Conservation (phyloP, 2,797 vertebrate genomes). For the Podargus strigoides region DNA sequence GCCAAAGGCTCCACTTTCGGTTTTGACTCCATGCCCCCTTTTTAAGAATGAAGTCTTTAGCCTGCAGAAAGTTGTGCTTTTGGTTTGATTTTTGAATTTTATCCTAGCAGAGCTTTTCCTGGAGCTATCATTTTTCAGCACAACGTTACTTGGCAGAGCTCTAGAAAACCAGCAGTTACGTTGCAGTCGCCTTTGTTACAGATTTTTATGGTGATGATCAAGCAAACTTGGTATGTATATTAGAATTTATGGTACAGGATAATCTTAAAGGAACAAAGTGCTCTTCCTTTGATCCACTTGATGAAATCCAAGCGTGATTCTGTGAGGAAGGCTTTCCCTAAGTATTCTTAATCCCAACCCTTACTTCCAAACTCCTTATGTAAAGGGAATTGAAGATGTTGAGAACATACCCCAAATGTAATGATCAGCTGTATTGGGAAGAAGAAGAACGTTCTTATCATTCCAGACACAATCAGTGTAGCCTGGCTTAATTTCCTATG, state of each 20-base stretch:
- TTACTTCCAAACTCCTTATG: not conserved
- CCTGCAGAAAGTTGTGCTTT: not conserved
- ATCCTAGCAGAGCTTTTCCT: not conserved
- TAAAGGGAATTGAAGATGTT: not conserved
- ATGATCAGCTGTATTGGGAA: not conserved
- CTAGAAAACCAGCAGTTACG: not conserved
- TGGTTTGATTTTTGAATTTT: not conserved
- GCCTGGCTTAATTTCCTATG: not conserved
- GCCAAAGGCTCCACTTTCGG: not conserved
- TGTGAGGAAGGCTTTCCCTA: not conserved
- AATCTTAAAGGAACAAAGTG: not conserved
- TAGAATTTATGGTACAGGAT: not conserved
- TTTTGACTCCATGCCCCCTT: not conserved
- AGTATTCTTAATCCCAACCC: not conserved
- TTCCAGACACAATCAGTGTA: not conserved
- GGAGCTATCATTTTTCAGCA: not conserved
- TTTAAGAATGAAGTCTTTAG: not conserved
- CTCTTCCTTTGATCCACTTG: not conserved
- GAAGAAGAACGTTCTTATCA: not conserved
- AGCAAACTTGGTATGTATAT: not conserved
- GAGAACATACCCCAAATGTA: not conserved
- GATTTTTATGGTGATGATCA: not conserved
- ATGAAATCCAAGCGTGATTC: not conserved
- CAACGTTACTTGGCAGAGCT: not conserved
- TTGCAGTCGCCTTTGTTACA: not conserved